Conservation (phyloP, 2,797 vertebrate genomes). For the Tokudaia tokunoshimensis region DNA sequence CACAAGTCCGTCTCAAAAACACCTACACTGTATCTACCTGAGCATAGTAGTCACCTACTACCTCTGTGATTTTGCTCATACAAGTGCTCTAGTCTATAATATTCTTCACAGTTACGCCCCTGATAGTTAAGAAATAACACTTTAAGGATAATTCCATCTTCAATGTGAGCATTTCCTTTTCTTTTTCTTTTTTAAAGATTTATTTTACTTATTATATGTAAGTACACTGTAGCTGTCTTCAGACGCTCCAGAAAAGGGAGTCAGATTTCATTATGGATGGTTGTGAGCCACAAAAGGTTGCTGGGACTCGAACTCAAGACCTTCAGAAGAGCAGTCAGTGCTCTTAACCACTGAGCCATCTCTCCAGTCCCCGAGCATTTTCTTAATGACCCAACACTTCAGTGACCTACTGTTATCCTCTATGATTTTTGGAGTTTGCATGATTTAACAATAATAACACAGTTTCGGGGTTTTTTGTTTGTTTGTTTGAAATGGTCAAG, state of each 20-base stretch:
- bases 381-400: neutral
- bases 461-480: neutral
- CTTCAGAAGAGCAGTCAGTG: no score
- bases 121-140: neutral
- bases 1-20: neutral
- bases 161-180: neutral
- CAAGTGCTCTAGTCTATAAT: neutral
- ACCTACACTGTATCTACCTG: neutral
- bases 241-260: no score
- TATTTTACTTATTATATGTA: no score
- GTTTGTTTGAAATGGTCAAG: neutral
- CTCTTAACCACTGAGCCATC: no score
- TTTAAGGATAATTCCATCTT: neutral
- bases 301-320: no score
- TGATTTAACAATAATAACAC: conserved; percentile 1
- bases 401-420: neutral
- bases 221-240: no score
- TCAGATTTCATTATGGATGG: no score
- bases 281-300: no score
- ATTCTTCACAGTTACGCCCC: neutral
- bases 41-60: neutral
- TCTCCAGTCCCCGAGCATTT: neutral
- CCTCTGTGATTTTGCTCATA: neutral
- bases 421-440: conserved; percentile 40
- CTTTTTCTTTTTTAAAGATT: no score